Evolutionary conservation across 2,888 invertebrate genomes (phyloP).

Genomic region (Drosophila formosana): DNA sequence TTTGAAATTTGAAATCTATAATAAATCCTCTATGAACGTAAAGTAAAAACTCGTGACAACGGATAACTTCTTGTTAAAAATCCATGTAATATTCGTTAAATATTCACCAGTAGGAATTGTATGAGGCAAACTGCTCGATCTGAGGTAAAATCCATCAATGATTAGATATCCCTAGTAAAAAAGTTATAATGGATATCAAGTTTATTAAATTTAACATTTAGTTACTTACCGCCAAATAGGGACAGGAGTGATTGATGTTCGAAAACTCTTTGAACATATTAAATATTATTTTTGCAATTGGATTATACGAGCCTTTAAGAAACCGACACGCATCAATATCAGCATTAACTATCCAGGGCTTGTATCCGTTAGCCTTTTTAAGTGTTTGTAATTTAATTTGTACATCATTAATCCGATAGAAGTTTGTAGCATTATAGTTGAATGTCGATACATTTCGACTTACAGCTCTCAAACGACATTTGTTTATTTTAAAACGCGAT

Average conservation of each 20-base stretch:
- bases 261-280: constrained; percentile 17
- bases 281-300: constrained; percentile 10
- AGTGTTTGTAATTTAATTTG: not conserved
- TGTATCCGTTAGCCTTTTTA: constrained; percentile 35
- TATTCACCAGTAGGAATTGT: too few species aligned
- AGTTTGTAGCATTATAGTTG: constrained; percentile 25
- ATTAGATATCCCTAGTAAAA: too few species aligned
- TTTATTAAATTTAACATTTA: too few species aligned
- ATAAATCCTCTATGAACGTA: too few species aligned
- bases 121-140: too few species aligned
- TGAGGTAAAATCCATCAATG: too few species aligned
- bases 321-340: constrained; percentile 23
- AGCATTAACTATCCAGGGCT: constrained; percentile 24
- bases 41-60: too few species aligned
- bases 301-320: constrained; percentile 3
- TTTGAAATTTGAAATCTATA: too few species aligned
- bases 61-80: too few species aligned
- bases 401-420: constrained; percentile 22
- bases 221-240: not conserved
- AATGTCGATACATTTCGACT: constrained; percentile 25
- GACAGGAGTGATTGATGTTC: constrained; percentile 36
- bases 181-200: too few species aligned
- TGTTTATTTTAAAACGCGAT: constrained; percentile 34
- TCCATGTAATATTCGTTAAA: too few species aligned
- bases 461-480: constrained; percentile 40